These are phyloP conservation scores for Platycnemis pennipes DNA, from an alignment of 2,888 invertebrate species.

Conservation along the genomic window DNA sequence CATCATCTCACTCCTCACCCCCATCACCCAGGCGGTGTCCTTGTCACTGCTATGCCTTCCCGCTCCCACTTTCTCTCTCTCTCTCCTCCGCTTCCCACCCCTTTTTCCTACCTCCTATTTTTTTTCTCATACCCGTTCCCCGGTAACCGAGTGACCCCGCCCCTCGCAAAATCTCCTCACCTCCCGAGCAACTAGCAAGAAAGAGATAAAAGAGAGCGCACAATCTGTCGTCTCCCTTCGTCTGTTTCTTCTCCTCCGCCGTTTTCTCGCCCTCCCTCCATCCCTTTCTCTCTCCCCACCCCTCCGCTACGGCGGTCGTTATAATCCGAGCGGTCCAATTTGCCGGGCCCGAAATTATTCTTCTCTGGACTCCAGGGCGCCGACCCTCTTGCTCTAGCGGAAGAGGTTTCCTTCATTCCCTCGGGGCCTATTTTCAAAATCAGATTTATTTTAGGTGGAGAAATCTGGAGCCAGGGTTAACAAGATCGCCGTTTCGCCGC, in stretches of 20 bases:
- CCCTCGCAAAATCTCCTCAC: neutral
- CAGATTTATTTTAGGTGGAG: neutral
- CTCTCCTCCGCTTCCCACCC: neutral
- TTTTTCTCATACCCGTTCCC: neutral
- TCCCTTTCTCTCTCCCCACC: neutral
- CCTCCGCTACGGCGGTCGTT: neutral
- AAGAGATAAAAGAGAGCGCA: no score
- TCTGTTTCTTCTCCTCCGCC: no score
- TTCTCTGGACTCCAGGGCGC: neutral
- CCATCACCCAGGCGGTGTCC: no score
- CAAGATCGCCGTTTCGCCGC: neutral
- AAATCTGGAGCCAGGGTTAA: neutral
- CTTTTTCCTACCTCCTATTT: no score
- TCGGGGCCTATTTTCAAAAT: neutral
- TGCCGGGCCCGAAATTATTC: neutral
- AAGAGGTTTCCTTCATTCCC: neutral
- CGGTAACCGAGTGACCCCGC: slow-evolving; percentile 31
- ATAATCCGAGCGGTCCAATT: neutral
- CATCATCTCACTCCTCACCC: neutral
- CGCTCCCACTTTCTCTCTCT: neutral
- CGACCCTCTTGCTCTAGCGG: neutral
- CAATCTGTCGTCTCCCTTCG: no score
- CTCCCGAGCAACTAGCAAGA: no score
- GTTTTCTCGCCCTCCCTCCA: neutral
- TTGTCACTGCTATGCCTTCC: neutral